phyloP scores from a whole-genome alignment of 2,797 vertebrate species.

The Myoxocephalus aenaeus region DNA sequence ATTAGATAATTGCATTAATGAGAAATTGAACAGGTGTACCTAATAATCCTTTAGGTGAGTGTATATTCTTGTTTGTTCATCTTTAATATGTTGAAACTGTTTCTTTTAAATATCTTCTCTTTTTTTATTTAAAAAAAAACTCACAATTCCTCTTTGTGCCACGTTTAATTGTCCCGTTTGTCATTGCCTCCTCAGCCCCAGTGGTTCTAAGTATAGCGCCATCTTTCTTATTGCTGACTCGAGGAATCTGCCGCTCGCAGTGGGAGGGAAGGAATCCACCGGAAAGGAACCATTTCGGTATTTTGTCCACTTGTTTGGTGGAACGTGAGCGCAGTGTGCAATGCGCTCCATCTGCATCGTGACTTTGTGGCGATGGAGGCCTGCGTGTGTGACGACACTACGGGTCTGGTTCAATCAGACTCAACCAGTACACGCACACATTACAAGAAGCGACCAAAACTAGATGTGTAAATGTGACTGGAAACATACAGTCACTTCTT shows the following conservation, averaged over 20 bases:
- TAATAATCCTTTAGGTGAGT: no score
- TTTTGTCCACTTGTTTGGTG: constrained; percentile 6
- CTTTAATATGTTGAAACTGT: background rate
- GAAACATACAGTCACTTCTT: background rate
- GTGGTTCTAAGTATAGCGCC: no score
- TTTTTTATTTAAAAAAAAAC: background rate
- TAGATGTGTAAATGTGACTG: background rate
- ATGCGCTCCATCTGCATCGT: background rate
- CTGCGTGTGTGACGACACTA: background rate
- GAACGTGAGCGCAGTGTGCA: background rate
- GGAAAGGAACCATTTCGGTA: background rate
- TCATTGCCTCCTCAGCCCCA: background rate
- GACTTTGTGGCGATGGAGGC: background rate
- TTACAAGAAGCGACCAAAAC: background rate
- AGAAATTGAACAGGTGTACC: no score
- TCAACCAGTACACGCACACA: background rate
- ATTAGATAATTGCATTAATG: no score
- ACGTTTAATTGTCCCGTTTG: background rate
- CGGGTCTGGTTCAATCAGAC: background rate
- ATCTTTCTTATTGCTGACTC: background rate
- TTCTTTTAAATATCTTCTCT: background rate
- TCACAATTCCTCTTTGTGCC: background rate
- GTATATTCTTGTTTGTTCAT: background rate
- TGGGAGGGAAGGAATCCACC: background rate
- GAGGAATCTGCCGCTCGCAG: background rate